Percentiles rank a stretch among this genome's conserved stretches.
Conservation (phyloP, 2,888 invertebrate genomes). For the Drosophila helvetica region DNA sequence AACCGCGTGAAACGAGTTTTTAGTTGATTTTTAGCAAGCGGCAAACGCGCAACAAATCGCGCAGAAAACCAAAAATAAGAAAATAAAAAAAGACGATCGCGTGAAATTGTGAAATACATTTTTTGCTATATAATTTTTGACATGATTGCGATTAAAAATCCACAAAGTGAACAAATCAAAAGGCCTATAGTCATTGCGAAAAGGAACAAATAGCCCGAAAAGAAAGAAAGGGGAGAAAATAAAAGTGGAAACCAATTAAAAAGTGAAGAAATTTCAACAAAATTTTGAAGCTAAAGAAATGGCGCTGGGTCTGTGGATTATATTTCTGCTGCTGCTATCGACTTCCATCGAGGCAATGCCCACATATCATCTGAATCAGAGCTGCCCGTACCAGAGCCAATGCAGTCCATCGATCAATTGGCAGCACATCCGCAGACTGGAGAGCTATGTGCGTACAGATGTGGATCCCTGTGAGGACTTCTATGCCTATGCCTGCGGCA, state of each 20-base stretch:
- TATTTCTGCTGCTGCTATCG: slow-evolving; percentile 46
- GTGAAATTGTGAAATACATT: slow-evolving; percentile 39
- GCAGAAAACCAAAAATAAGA: slow-evolving; percentile 5
- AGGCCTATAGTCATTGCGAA: slow-evolving; percentile 5
- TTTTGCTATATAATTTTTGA: slow-evolving; percentile 23
- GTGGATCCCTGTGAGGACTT: slow-evolving; percentile 74
- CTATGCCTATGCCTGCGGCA: slow-evolving; percentile 73
- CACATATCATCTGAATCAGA: slow-evolving; percentile 54
- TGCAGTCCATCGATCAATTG: slow-evolving; percentile 65
- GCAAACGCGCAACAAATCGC: slow-evolving; percentile 54
- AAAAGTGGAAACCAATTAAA: slow-evolving; percentile 1
- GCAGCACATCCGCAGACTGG: slow-evolving; percentile 58
- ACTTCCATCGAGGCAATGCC: slow-evolving; percentile 36
- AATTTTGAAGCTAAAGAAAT: slow-evolving; percentile 17
- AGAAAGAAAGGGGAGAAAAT: neutral
- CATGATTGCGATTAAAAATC: slow-evolving; percentile 54
- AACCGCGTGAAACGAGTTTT: slow-evolving; percentile 75
- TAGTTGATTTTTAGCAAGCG: slow-evolving; percentile 72
- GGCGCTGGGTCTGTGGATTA: slow-evolving; percentile 49
- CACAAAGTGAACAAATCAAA: slow-evolving; percentile 37
- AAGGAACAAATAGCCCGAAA: neutral
- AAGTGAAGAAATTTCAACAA: slow-evolving; percentile 1
- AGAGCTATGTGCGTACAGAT: slow-evolving; percentile 58
- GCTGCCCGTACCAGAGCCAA: slow-evolving; percentile 53
- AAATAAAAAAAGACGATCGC: slow-evolving; percentile 23